Conservation (phyloP, 2,888 invertebrate genomes). For the Alloplasta piceator region DNA sequence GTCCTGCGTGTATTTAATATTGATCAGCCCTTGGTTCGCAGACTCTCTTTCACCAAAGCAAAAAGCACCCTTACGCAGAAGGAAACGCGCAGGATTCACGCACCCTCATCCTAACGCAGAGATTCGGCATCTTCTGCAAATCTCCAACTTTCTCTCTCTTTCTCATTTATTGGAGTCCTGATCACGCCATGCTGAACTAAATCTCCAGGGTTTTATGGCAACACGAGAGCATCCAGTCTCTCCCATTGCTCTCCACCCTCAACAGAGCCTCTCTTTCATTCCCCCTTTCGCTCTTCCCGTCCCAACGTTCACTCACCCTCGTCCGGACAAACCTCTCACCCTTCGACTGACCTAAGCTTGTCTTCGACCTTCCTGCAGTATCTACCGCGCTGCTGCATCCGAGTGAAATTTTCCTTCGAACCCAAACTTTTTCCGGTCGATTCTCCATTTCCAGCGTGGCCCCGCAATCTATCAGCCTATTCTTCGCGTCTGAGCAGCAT, state of each 20-base stretch:
- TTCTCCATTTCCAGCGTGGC: too few relatives aligned
- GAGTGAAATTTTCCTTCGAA: too few relatives aligned
- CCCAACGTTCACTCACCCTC: not conserved
- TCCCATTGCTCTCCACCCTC: not conserved
- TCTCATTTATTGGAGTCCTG: slow-evolving; percentile 29
- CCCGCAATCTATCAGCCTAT: too few relatives aligned
- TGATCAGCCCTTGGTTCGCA: slow-evolving; percentile 55
- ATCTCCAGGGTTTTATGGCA: slow-evolving; percentile 71
- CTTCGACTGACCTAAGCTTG: slow-evolving; percentile 44
- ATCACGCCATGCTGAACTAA: slow-evolving; percentile 71
- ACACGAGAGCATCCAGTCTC: slow-evolving; percentile 52
- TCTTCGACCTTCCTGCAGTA: too few relatives aligned
- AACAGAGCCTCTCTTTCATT: not conserved
- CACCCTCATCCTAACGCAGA: slow-evolving; percentile 39
- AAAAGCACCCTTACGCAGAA: not conserved
- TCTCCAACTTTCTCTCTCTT: slow-evolving; percentile 37
- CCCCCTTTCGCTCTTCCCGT: too few relatives aligned
- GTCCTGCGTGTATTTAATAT: slow-evolving; percentile 61
- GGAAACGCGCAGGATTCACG: not conserved
- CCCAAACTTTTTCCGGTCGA: too few relatives aligned
- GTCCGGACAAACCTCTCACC: slow-evolving; percentile 59
- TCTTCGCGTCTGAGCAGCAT: too few relatives aligned
- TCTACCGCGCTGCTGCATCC: too few relatives aligned
- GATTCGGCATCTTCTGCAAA: slow-evolving; percentile 56
- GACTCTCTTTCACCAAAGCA: not conserved